Evolutionary conservation across 2,888 invertebrate species (phyloP).

Genomic region (Trachelus tabidus): DNA sequence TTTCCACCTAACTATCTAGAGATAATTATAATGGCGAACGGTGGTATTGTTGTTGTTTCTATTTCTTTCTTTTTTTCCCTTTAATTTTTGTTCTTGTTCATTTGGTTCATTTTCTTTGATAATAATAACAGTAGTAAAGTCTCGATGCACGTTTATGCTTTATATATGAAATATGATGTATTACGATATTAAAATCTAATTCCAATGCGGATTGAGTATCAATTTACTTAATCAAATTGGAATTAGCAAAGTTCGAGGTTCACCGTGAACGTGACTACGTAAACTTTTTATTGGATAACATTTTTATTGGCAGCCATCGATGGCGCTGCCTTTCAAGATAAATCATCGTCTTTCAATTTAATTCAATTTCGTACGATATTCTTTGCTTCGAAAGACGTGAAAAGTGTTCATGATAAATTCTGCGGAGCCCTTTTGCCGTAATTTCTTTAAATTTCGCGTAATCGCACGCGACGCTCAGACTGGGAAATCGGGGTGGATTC

Average conservation of each 20-base stretch:
- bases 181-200: neutral
- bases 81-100: conserved; percentile 1
- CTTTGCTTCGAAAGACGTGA: neutral
- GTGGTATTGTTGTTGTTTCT: neutral
- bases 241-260: neutral
- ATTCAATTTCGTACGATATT: conserved; percentile 12
- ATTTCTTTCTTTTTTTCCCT: neutral
- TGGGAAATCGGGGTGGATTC: conserved; percentile 23
- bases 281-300: neutral
- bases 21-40: neutral
- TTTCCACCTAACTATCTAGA: neutral
- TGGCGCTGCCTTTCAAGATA: neutral
- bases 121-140: neutral
- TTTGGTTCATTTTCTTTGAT: conserved; percentile 10
- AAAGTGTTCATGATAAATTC: conserved; percentile 11
- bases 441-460: conserved; percentile 34
- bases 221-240: neutral
- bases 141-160: neutral
- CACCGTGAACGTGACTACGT: conserved; percentile 8
- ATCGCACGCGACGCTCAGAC: neutral
- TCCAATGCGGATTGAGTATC: neutral
- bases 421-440: conserved; percentile 51
- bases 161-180: neutral
- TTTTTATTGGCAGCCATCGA: neutral
- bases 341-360: conserved; percentile 2